Conservation (phyloP, 2,888 invertebrate genomes). For the Stegana nigrithorax region DNA sequence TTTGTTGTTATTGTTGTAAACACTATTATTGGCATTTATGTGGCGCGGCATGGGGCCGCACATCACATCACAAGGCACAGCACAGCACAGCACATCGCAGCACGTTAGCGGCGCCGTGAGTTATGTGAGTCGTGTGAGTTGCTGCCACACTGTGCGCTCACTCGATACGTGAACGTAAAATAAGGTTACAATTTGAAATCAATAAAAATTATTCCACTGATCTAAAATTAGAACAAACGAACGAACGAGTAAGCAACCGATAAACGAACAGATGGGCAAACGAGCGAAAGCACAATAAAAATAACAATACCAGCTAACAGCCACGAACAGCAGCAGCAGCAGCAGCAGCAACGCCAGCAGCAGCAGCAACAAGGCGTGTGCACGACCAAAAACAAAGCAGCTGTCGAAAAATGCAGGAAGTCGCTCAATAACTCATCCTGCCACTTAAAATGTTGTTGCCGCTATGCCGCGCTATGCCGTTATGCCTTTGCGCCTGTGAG, state of each 20-base stretch:
- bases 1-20: conserved; percentile 33
- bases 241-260: background rate
- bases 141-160: conserved; percentile 16
- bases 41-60: conserved; percentile 3
- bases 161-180: conserved; percentile 44
- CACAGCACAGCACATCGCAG: background rate
- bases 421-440: background rate
- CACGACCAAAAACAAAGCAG: background rate
- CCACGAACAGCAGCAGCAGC: conserved; percentile 26
- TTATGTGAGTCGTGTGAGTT: too few species aligned
- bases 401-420: conserved; percentile 14
- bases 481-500: background rate
- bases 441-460: conserved; percentile 12
- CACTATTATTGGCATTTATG: conserved; percentile 16
- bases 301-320: too few species aligned
- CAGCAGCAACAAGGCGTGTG: conserved; percentile 15
- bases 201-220: conserved; percentile 65
- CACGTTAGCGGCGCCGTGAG: background rate
- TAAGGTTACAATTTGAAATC: conserved; percentile 65
- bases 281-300: conserved; percentile 15
- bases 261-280: too few species aligned
- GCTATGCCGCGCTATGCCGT: conserved; percentile 28
- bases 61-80: background rate
- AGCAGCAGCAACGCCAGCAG: conserved; percentile 26
- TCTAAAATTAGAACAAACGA: conserved; percentile 65